Percentiles rank a stretch among this genome's conserved stretches.
phyloP scores from a whole-genome alignment of 2,797 vertebrate species.

The Steatocranus sp. region DNA sequence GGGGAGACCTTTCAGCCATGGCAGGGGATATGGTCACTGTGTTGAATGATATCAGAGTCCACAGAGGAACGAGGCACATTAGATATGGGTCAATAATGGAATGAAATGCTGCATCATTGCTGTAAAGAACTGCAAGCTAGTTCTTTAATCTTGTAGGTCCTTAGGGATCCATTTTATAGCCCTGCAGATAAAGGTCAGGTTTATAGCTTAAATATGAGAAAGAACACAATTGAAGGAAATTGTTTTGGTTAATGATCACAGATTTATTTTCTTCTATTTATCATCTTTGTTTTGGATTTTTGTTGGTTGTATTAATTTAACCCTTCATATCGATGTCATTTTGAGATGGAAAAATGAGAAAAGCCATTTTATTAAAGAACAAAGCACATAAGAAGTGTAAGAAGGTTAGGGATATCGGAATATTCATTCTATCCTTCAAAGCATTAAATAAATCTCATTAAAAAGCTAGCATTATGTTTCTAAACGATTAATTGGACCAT shows the following conservation, averaged over 20 bases:
- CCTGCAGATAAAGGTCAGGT: background rate
- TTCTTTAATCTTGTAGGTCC: background rate
- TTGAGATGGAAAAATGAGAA: background rate
- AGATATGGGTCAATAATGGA: conserved; percentile 13
- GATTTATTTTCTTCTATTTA: background rate
- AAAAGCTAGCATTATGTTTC: background rate
- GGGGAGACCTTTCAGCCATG: conserved; percentile 18
- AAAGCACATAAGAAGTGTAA: background rate
- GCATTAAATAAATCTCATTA: background rate
- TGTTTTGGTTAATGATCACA: background rate
- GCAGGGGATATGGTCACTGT: conserved; percentile 10
- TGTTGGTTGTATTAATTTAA: background rate
- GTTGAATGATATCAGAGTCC: conserved; percentile 1
- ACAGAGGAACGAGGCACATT: background rate
- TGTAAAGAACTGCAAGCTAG: background rate
- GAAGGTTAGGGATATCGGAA: background rate
- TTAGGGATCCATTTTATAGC: background rate
- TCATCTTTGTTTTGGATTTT: background rate
- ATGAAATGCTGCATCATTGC: background rate
- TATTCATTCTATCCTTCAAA: background rate
- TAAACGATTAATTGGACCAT: background rate
- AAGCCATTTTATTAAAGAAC: background rate
- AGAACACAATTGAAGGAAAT: background rate
- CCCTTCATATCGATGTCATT: background rate
- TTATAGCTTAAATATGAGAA: background rate